Conservation (phyloP, 1,140 invertebrate species). For the Pollicipes pollicipes region DNA sequence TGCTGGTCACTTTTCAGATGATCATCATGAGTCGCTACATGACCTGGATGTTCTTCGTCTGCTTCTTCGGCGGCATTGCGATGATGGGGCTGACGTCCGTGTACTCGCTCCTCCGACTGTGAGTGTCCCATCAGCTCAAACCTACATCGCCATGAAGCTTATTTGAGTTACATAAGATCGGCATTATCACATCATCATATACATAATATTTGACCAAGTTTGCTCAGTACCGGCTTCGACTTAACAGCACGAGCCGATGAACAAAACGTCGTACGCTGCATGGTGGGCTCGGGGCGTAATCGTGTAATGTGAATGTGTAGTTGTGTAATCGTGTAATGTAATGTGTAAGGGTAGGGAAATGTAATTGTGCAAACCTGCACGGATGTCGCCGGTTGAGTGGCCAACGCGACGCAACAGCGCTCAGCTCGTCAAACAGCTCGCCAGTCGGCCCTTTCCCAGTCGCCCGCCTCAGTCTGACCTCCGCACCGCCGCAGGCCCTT, state of each 20-base stretch:
- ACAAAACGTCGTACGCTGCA: no score
- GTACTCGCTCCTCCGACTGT: neutral
- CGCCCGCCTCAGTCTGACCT: neutral
- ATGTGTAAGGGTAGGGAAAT: no score
- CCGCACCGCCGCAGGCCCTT: constrained; percentile 5
- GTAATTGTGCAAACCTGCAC: no score
- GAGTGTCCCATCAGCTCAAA: no score
- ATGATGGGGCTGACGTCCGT: neutral
- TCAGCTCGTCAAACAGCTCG: neutral
- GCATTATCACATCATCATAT: constrained; percentile 37
- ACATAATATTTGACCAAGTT: constrained; percentile 42
- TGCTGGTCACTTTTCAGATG: constrained; percentile 8
- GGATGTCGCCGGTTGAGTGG: no score
- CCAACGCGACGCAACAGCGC: no score
- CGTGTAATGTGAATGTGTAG: neutral
- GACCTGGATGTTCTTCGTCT: neutral
- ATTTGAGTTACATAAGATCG: neutral
- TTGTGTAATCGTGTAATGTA: neutral
- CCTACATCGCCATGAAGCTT: no score
- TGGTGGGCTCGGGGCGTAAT: no score
- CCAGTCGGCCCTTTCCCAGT: neutral
- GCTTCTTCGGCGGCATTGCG: neutral
- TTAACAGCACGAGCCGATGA: neutral
- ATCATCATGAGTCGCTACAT: neutral
- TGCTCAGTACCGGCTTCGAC: neutral